Evolutionary conservation across 2,113 vertebrate genomes (phyloP).

Genomic region (Holacanthus passer): DNA sequence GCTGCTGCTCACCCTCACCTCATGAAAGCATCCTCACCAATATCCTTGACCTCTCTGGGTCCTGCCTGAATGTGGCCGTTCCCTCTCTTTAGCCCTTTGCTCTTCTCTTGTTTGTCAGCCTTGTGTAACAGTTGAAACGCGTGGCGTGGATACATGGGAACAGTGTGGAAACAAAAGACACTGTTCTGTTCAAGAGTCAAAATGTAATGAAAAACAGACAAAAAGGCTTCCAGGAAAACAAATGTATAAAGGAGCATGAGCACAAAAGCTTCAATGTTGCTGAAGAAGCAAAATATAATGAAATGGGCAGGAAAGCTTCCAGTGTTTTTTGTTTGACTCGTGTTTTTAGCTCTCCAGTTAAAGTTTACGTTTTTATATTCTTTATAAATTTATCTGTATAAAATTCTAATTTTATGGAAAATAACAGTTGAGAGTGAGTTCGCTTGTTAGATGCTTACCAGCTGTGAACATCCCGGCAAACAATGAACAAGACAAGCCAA

Average conservation of each 20-base stretch:
- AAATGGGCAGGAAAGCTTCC: not conserved
- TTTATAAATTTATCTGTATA: conserved; percentile 10
- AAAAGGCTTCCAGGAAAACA: not conserved
- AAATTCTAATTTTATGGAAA: not conserved
- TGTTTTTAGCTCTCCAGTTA: not conserved
- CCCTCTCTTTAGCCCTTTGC: not conserved
- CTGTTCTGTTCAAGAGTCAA: not conserved
- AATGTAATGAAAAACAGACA: not conserved
- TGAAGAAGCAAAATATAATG: not conserved
- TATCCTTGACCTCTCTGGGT: not conserved
- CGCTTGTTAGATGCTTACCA: not conserved
- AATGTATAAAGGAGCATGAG: not conserved
- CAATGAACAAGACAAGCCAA: not conserved
- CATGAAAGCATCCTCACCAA: not conserved
- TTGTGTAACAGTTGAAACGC: not conserved
- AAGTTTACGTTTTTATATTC: not conserved
- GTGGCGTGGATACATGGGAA: not conserved
- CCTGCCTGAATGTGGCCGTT: not conserved
- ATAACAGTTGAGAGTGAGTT: not conserved
- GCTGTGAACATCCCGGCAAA: not conserved
- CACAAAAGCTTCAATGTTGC: not conserved
- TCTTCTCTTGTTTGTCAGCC: not conserved
- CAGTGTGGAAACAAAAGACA: not conserved
- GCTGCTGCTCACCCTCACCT: conserved; percentile 27
- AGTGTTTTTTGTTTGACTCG: not conserved